A percentile compares a stretch with the other conserved stretches of the same genome.
phyloP scores from a whole-genome alignment of 1,140 invertebrate genomes.

The Zaprionus ghesquierei region DNA sequence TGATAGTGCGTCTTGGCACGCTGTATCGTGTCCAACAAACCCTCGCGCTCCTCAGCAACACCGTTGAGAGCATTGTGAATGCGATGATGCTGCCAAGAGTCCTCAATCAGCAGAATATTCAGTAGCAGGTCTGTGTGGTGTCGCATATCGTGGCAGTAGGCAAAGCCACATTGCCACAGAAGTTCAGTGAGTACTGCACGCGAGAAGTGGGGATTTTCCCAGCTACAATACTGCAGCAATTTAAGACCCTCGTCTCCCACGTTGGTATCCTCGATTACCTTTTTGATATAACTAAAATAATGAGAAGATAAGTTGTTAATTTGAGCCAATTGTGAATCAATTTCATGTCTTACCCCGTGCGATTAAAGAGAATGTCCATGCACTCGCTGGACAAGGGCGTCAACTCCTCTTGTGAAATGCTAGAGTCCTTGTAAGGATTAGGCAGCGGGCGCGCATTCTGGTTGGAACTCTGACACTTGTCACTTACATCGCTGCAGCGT shows the following conservation, averaged over 20 bases:
- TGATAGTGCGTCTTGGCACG: constrained; percentile 97
- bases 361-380: constrained; percentile 91
- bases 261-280: constrained; percentile 96
- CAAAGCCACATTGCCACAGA: constrained; percentile 96
- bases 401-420: constrained; percentile 87
- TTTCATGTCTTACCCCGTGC: constrained; percentile 85
- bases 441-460: constrained; percentile 86
- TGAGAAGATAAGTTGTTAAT: background rate
- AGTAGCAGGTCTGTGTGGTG: constrained; percentile 95
- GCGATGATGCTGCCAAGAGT: constrained; percentile 97
- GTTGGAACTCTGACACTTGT: constrained; percentile 89
- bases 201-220: constrained; percentile 98
- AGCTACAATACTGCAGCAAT: constrained; percentile 95
- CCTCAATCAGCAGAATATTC: constrained; percentile 94
- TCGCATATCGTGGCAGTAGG: constrained; percentile 96
- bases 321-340: background rate
- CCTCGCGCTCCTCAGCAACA: constrained; percentile 95
- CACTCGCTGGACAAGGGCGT: constrained; percentile 90
- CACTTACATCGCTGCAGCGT: constrained; percentile 95
- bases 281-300: constrained; percentile 92
- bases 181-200: constrained; percentile 93
- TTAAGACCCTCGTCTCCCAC: constrained; percentile 94
- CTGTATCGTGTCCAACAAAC: constrained; percentile 95
- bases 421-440: constrained; percentile 92
- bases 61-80: constrained; percentile 96